Base-by-base conservation (phyloP, 30 jellyfish, hydroid and myxozoan genomes). In the Turritopsis dohrnii region DNA sequence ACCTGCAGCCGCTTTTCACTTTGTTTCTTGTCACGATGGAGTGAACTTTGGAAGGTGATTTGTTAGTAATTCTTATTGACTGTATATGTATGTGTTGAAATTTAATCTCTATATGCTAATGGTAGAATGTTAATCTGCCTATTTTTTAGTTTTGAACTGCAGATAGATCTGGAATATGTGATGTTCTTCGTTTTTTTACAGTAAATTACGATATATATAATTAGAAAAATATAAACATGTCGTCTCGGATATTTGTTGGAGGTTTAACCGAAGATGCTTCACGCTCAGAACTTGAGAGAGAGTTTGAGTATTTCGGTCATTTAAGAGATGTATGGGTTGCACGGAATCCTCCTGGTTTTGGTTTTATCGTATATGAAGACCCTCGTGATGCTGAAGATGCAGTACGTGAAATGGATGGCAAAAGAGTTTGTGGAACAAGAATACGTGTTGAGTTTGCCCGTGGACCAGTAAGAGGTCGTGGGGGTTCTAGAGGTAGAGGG, bases 381-480 rank as follows among this genome's bases (percentile, higher is more conserved):
- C 83, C 85, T 25, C 90, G 99, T 29, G 99, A 94, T 81, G 99
- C 99, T 52, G 99, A 94, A 80, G 99, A 94, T 80, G 99, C 99
- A 52, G 99, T 94, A 20, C 83, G 96, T 69, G 99, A 94, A 77
- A 87, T 94, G 96, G 99, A 94, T 71, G 99, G 99, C 20, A 79
- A 90, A 76, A 52, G 96, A 81, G 91, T 94, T 27, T 94, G 96
- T 85, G 99, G 99, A 21, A 80, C 92, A 8, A 79, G 96, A 26
- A 94, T 94, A 28, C 71, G 99, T 71, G 99, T 94, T 0, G 99
- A 94, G 76, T 85, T 85, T 84, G 99, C 99, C 9, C 76, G 96
- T 31, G 99, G 96, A 7, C 89, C 96, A 28, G 54, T 95, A 23
- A 72, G 99, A 52, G 96, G 98, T 4, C 77, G 96, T 0, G 88